A percentile compares a stretch with the other conserved stretches of the same genome.
Conservation (phyloP, 1,140 invertebrate genomes). For the Ostrea denselamellosa region DNA sequence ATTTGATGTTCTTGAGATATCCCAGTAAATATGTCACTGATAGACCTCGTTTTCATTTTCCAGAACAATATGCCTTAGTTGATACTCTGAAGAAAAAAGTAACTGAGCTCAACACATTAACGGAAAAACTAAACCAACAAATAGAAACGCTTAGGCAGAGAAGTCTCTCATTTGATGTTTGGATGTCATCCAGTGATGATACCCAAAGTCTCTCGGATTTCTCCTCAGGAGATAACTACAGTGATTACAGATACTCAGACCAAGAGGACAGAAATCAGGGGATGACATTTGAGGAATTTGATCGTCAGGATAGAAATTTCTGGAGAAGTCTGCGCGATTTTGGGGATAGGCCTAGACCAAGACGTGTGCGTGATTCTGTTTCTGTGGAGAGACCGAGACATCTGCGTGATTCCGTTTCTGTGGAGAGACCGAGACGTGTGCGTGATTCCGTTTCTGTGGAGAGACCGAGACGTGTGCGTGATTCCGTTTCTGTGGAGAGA, state of each 20-base stretch:
- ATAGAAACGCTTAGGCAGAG: not conserved
- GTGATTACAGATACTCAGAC: slow-evolving; percentile 42
- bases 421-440: no score
- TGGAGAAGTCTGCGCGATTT: slow-evolving; percentile 31
- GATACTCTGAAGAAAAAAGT: slow-evolving; percentile 50
- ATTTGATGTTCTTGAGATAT: no score
- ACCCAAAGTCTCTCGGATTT: no score
- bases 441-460: no score
- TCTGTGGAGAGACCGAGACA: no score
- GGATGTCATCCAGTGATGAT: not conserved
- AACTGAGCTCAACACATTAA: slow-evolving; percentile 49
- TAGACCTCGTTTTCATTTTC: slow-evolving; percentile 12
- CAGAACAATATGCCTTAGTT: slow-evolving; percentile 50
- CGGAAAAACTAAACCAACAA: slow-evolving; percentile 43
- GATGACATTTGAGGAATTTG: slow-evolving; percentile 40
- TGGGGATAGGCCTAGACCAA: no score
- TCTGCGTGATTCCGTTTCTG: no score
- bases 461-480: no score
- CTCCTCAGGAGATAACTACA: slow-evolving; percentile 30
- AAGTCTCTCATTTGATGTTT: slow-evolving; percentile 12
- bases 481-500: no score
- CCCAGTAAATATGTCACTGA: no score
- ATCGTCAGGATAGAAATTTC: slow-evolving; percentile 34
- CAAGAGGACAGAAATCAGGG: slow-evolving; percentile 11
- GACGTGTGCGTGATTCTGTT: no score